phyloP scores from a whole-genome alignment of 2,113 vertebrate species.

The Tachycineta bicolor region DNA sequence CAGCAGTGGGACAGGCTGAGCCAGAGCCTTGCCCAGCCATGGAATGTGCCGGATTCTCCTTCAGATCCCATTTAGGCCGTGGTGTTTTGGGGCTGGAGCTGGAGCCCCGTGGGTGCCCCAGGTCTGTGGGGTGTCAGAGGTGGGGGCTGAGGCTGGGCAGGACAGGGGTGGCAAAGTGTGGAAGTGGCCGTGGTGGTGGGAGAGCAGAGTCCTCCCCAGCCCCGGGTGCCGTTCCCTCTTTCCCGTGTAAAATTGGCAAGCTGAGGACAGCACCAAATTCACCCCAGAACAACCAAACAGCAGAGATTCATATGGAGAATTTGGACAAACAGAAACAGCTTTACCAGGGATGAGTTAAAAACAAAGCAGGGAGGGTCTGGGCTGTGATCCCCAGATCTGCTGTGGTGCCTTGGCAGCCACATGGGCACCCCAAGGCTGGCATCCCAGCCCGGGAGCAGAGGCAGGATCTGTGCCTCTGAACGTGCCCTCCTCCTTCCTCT shows the following conservation, averaged over 20 bases:
- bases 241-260: neutral
- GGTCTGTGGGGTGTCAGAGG: fast-evolving
- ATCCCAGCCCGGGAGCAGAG: neutral
- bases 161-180: fast-evolving
- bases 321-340: neutral
- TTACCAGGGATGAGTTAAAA: neutral
- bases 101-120: fast-evolving
- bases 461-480: fast-evolving
- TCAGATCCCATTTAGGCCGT: fast-evolving
- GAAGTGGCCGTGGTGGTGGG: neutral
- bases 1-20: neutral
- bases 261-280: neutral
- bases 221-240: fast-evolving
- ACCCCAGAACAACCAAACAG: fast-evolving
- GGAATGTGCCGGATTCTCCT: neutral
- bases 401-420: neutral
- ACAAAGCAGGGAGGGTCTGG: neutral
- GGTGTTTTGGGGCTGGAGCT: neutral
- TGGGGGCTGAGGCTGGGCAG: neutral
- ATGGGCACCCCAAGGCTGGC: neutral
- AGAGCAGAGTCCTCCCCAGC: neutral
- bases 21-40: fast-evolving
- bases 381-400: neutral
- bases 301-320: neutral
- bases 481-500: neutral